These are phyloP conservation scores for Acrocyrtus sp. DNA, from an alignment of 2,888 invertebrate genomes.

Conservation along the genomic window DNA sequence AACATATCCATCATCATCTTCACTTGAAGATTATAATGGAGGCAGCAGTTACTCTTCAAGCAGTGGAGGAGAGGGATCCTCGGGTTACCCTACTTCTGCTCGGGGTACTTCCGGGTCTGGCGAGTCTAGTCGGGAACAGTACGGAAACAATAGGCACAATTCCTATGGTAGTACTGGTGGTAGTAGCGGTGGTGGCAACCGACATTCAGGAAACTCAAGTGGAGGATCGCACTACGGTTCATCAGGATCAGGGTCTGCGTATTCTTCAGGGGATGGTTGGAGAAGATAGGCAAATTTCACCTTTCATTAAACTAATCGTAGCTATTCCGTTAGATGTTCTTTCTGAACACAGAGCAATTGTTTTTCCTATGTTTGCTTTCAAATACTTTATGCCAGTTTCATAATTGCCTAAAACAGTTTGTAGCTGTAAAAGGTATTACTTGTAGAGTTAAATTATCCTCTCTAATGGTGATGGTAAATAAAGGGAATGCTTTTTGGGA, in stretches of 20 bases:
- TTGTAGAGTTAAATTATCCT: too few species aligned
- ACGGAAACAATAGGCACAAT: constrained; percentile 14
- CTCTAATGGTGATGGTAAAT: too few species aligned
- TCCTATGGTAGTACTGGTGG: constrained; percentile 5
- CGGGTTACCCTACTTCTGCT: constrained; percentile 30
- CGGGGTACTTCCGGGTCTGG: constrained; percentile 20
- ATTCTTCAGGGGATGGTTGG: neutral
- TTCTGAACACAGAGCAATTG: too few species aligned
- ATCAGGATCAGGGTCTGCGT: neutral
- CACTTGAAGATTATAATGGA: constrained; percentile 23
- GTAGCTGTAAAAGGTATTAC: too few species aligned
- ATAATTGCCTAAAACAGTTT: too few species aligned
- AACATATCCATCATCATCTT: neutral
- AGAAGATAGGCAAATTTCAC: neutral
- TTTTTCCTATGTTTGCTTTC: too few species aligned
- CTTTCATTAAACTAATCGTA: too few species aligned
- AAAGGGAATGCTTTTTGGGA: too few species aligned
- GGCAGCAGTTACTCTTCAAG: constrained; percentile 14
- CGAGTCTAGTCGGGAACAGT: constrained; percentile 11
- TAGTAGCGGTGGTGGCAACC: constrained; percentile 1
- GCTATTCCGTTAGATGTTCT: too few species aligned
- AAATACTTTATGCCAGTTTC: too few species aligned
- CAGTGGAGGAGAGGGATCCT: constrained; percentile 3
- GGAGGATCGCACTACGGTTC: neutral
- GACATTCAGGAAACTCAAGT: too few species aligned